Evolutionary conservation across 2,888 invertebrate species (phyloP).

Genomic region (Eupithecia subfuscata): DNA sequence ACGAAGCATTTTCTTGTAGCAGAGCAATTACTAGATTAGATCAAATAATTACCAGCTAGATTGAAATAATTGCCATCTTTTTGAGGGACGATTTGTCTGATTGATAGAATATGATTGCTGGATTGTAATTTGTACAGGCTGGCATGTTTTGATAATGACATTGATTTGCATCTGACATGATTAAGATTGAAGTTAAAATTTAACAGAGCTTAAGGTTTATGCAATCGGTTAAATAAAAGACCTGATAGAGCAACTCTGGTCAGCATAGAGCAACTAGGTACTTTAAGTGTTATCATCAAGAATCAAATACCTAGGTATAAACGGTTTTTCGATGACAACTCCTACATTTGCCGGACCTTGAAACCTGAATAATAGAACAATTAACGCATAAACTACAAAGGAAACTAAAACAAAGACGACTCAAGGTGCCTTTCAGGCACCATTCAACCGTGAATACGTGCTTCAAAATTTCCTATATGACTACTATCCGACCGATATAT

Average conservation of each 20-base stretch:
- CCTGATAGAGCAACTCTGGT: background rate
- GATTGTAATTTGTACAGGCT: constrained; percentile 28
- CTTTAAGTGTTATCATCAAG: background rate
- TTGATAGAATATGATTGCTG: constrained; percentile 34
- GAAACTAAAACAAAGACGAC: constrained; percentile 62
- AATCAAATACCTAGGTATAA: background rate
- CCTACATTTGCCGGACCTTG: constrained; percentile 50
- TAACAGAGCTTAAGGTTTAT: background rate
- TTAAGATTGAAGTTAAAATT: background rate
- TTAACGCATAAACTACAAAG: constrained; percentile 59
- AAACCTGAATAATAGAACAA: constrained; percentile 54
- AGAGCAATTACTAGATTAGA: constrained; percentile 56
- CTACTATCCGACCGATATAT: constrained; percentile 13
- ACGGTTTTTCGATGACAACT: constrained; percentile 36
- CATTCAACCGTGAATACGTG: constrained; percentile 65
- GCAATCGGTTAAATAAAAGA: background rate
- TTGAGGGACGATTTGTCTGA: constrained; percentile 32
- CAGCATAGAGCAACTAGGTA: background rate
- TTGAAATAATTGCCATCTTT: constrained; percentile 44
- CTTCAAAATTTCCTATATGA: constrained; percentile 62
- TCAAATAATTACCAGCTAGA: constrained; percentile 44
- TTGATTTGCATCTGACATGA: background rate
- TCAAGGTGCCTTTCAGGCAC: constrained; percentile 73
- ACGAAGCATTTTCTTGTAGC: constrained; percentile 55
- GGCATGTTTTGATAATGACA: constrained; percentile 5